Base-by-base conservation (phyloP, 37 sponge, comb jelly and placozoan genomes). In the Ephydatia muelleri region DNA sequence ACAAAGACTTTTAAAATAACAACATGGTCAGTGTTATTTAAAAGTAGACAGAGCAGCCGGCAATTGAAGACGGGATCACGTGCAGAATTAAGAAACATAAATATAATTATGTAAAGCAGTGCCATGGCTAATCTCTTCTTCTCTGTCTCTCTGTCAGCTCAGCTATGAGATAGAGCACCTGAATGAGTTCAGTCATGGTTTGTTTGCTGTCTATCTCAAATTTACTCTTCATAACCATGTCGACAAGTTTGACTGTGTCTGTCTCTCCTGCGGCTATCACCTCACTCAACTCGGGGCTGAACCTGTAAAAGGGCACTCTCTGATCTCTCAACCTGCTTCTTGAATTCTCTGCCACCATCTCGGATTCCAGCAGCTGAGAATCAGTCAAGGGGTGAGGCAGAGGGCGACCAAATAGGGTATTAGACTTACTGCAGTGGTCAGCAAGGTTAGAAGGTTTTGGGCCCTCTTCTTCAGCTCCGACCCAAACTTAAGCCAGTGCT, bases 341-440 rank as follows among this genome's bases (percentile, higher is more conserved):
- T 4, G 38, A 49, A 23, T 83, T 78, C 6, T 65, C 74, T 33
- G 89, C 89, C 37, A 83, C 80, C 5, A 33, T 43, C 26, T 89
- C 84, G 30, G 89, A 83, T 34, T 89, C 89, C 65, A 65, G 39
- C 29, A 89, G 19, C 89, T 89, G 38, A 5, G 31, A 57, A 19
- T 43, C 3, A 57, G 16, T 57, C 14, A 11, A 11, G 0, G 19
- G 12, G 57, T 1, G 16, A 57, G 6, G 43, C 16, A 14, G 19
- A 14, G 9, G 57, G 57, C 19, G 14, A 19, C 57, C 19, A 57
- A 21, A 57, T 57, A 11, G 57, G 16, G n/a, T n/a, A n/a, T 19
- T 16, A 1, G 57, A 78, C 80, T 88, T 57, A 88, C 88, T 23
- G 88, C 88, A 88, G 64, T 83, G 84, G 57, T 65, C 29, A 88